phyloP scores from a whole-genome alignment of 2,797 vertebrate species.

The Anguilla megastoma region DNA sequence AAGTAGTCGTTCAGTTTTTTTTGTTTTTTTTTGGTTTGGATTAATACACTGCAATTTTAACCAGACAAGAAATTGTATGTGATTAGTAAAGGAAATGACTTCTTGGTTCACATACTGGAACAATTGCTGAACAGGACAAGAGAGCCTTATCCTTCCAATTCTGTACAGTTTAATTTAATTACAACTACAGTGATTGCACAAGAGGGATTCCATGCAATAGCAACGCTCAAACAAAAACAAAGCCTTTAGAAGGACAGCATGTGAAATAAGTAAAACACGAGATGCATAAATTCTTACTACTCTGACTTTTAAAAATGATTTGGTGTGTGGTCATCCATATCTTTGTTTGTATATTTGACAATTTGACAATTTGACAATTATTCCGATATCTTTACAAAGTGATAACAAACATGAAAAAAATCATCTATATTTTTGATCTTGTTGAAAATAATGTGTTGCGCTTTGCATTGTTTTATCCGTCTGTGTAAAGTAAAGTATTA shows the following conservation, averaged over 20 bases:
- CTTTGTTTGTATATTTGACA: neutral
- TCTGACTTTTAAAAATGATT: neutral
- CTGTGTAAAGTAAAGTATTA: neutral
- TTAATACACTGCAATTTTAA: neutral
- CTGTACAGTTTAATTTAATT: neutral
- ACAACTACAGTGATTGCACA: neutral
- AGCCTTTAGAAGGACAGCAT: neutral
- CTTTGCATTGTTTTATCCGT: neutral
- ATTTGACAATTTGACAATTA: neutral
- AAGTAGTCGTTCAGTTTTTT: neutral
- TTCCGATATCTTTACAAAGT: neutral
- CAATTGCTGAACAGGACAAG: neutral
- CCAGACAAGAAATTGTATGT: neutral
- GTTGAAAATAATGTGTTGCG: neutral
- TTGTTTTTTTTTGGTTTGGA: neutral
- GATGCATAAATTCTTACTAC: too few species aligned
- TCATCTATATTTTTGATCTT: too few species aligned
- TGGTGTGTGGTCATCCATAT: neutral
- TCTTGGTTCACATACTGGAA: neutral
- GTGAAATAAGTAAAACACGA: neutral
- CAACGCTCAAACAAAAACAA: neutral
- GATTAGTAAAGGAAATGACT: neutral
- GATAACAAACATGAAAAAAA: neutral
- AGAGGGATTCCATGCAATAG: neutral
- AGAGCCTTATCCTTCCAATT: neutral